These are phyloP conservation scores for Eurypyga helias DNA, from an alignment of 2,113 vertebrate species.

Conservation along the genomic window DNA sequence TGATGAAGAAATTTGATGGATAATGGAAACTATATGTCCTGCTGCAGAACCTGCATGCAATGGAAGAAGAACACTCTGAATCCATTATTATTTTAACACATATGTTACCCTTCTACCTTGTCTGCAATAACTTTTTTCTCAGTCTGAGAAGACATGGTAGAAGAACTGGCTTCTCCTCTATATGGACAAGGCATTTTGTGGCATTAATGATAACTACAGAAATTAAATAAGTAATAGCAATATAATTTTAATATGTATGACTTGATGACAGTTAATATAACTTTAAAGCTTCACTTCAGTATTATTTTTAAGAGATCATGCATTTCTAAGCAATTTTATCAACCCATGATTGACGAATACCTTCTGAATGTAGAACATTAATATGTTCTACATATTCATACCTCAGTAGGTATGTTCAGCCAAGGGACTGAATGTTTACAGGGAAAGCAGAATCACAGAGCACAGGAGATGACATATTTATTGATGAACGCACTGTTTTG, in stretches of 20 bases:
- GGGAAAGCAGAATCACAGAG: neutral
- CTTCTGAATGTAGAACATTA: neutral
- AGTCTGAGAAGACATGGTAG: neutral
- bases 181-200: neutral
- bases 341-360: neutral
- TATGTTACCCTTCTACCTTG: neutral
- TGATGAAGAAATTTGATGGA: neutral
- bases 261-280: neutral
- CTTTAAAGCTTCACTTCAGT: neutral
- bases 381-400: too few species aligned
- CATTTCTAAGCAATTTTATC: neutral
- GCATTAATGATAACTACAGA: neutral
- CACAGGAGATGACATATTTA: constrained; percentile 37
- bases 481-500: constrained; percentile 55
- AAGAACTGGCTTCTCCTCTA: neutral
- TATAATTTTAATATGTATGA: neutral
- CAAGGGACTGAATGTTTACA: constrained; percentile 4
- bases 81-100: neutral
- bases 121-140: neutral
- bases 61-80: neutral
- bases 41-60: neutral
- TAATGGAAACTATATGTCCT: neutral
- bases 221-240: neutral
- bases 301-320: neutral
- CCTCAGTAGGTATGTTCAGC: neutral